These are phyloP conservation scores for Drosophila lacicola DNA, from an alignment of 2,888 invertebrate species.

Conservation along the genomic window DNA sequence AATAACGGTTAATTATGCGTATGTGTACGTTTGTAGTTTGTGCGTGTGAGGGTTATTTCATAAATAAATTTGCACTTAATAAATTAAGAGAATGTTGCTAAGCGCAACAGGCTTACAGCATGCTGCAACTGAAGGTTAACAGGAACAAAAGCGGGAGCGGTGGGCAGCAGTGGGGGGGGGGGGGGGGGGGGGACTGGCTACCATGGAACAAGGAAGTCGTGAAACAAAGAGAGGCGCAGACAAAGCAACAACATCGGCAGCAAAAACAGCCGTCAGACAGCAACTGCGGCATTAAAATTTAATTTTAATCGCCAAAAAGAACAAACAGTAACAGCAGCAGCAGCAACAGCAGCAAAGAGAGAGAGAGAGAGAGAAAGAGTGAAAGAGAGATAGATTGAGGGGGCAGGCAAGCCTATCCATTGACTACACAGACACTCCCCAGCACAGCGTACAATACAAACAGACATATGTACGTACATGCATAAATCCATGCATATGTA, in stretches of 20 bases:
- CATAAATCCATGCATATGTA: conserved; percentile 20
- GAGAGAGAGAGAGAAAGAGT: conserved; percentile 9
- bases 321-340: conserved; percentile 35
- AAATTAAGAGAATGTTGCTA: conserved; percentile 72
- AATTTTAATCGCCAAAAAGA: conserved; percentile 77
- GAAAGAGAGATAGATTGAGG: background rate
- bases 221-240: conserved; percentile 62
- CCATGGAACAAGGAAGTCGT: conserved; percentile 72
- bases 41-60: conserved; percentile 53
- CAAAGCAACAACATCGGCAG: conserved; percentile 44
- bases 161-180: background rate
- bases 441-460: conserved; percentile 21
- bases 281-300: conserved; percentile 73
- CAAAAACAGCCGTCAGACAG: conserved; percentile 31
- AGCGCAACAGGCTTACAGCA: conserved; percentile 74
- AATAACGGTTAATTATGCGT: conserved; percentile 71
- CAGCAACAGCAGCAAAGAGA: background rate
- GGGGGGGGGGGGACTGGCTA: conserved; percentile 32
- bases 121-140: conserved; percentile 26
- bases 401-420: conserved; percentile 29
- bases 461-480: conserved; percentile 22
- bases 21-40: conserved; percentile 16
- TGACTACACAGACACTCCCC: conserved; percentile 42
- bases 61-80: conserved; percentile 77
- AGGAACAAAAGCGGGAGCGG: background rate